Conservation (phyloP, 2,888 invertebrate species). For the Phanerotoma sp. region DNA sequence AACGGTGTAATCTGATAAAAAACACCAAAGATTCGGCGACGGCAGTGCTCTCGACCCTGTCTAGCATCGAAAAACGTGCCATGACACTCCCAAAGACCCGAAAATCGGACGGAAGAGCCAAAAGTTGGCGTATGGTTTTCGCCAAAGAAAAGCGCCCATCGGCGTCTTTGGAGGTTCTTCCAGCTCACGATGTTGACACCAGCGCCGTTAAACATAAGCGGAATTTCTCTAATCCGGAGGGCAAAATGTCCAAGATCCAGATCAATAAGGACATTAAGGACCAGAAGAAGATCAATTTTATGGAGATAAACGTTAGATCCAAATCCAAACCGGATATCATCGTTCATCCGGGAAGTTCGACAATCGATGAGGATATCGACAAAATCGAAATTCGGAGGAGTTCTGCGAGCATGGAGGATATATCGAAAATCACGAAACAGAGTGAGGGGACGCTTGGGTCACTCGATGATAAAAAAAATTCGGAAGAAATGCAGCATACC, state of each 20-base stretch:
- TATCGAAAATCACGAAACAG: conserved; percentile 53
- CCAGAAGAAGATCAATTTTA: conserved; percentile 34
- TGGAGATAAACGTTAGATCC: conserved; percentile 44
- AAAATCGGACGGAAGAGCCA: conserved; percentile 50
- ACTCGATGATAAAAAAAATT: conserved; percentile 47
- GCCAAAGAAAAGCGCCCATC: conserved; percentile 54
- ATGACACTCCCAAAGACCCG: conserved; percentile 53
- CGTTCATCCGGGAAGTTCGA: conserved; percentile 44
- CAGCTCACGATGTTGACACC: conserved; percentile 34
- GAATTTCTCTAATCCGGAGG: conserved; percentile 51
- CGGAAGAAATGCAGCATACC: conserved; percentile 46
- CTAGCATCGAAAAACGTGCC: conserved; percentile 47
- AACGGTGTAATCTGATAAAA: conserved; percentile 47
- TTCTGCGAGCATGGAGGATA: conserved; percentile 56
- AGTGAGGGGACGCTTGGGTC: conserved; percentile 43
- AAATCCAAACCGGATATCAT: conserved; percentile 45
- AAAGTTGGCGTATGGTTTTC: conserved; percentile 53
- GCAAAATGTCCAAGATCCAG: conserved; percentile 36
- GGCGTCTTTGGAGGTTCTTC: conserved; percentile 49
- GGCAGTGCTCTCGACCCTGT: conserved; percentile 34
- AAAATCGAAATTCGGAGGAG: conserved; percentile 53
- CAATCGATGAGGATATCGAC: conserved; percentile 36
- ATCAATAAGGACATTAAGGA: conserved; percentile 30
- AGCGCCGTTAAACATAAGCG: conserved; percentile 44
- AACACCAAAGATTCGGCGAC: conserved; percentile 32